These are phyloP conservation scores for Gallinago stenura DNA, from an alignment of 2,797 vertebrate genomes.

Conservation along the genomic window DNA sequence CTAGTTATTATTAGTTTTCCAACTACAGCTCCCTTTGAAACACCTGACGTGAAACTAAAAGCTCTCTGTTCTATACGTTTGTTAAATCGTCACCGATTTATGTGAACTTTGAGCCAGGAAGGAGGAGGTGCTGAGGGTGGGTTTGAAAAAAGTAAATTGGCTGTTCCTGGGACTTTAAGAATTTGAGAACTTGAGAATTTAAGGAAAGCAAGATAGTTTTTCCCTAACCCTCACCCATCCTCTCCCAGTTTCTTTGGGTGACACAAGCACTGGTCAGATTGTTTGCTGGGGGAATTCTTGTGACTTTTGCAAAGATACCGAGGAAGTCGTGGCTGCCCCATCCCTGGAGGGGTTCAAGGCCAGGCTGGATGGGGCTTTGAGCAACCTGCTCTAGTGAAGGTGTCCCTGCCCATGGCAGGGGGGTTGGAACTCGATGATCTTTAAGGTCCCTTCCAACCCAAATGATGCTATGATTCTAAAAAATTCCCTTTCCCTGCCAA, in stretches of 20 bases:
- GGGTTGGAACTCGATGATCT: too few relatives aligned
- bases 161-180: not conserved
- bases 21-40: not conserved
- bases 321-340: too few relatives aligned
- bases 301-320: not conserved
- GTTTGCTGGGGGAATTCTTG: not conserved
- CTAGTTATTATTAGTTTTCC: too few relatives aligned
- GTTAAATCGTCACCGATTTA: not conserved
- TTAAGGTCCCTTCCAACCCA: too few relatives aligned
- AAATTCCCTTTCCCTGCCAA: not conserved
- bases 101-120: not conserved
- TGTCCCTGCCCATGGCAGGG: too few relatives aligned
- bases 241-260: not conserved
- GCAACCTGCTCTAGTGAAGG: too few relatives aligned
- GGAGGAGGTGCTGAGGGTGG: not conserved
- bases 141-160: not conserved
- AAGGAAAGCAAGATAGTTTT: not conserved
- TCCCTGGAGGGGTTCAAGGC: too few relatives aligned
- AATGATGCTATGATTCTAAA: not conserved
- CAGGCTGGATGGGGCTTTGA: too few relatives aligned
- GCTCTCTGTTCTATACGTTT: not conserved
- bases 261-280: not conserved
- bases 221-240: fast-evolving
- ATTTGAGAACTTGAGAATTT: not conserved
- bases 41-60: not conserved